Evolutionary conservation across 2,797 vertebrate genomes (phyloP), one percentile per base, ranked within the genome.

Genomic region (Tangara arthus): DNA sequence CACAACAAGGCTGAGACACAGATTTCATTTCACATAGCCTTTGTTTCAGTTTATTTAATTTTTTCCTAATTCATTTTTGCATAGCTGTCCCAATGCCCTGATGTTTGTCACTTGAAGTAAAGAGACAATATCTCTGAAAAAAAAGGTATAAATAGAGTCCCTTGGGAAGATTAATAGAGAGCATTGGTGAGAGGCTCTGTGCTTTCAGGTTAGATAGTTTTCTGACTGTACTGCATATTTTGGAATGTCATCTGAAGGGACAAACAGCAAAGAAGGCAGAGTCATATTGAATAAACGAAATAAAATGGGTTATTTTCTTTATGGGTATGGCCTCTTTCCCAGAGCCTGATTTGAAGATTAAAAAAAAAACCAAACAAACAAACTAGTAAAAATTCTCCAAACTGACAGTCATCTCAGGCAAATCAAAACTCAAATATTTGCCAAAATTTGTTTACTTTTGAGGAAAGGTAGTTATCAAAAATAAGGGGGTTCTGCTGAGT

Each of bases 1-100:
- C 82, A 72, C 16, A 60, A 34, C 18, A 19, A 44, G 56, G 27
- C 41, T 11, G 4, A 85, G 93, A 85, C 71, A 77, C 15, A 63
- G 66, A 82, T 87, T 90, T 42, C 6, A 65, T 95, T 96, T 94
- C 86, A 80, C 2, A 2, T 69, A 35, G 10, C 41, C 32, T 60
- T 93, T 95, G 23, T 41, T 89, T 95, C 30, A 12, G 11, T 73
- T 93, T 87, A 85, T 85, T 96, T 93, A 87, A 39, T 83, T 92
- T 90, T 60, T 80, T 77, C 28, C 5, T 57, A 50, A 68, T 63
- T 94, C 2, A 34, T 71, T 87, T 66, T 69, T 92, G 39, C 18
- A 42, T 41, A 35, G 27, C 42, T 78, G 9, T 87, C n/a, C 50
- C 44, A 59, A 11, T 65, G 35, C 42, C 44, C 47, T 88, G 68